Evolutionary conservation across 2,888 invertebrate genomes (phyloP), one percentile per base, ranked within the genome.

Genomic region (Atrina japonica): DNA sequence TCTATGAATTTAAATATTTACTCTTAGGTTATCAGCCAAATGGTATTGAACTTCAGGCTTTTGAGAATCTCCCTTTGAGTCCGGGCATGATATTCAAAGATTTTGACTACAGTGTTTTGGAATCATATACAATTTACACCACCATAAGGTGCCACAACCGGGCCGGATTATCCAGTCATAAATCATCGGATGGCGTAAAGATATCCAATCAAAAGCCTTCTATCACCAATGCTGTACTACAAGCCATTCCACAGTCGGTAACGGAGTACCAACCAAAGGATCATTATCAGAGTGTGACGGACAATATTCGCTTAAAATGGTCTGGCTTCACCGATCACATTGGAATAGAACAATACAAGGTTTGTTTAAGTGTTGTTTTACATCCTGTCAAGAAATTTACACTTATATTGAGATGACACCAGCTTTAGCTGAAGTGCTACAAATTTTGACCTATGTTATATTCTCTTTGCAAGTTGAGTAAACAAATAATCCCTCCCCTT

Each of bases 81-180:
- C 27, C 25, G 11, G 35, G n/a, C 25, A 45, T 9, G 16, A 50
- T 18, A 2, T 63, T 50, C 50, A 30, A 21, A 35, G 66, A 66
- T 14, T 35, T 66, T 41, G 41, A 29, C 9, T 66, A 59, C 27
- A 35, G 21, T 27, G 25, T 18, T 11, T 40, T 66, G 18, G 21
- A 67, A 2, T 30, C 43, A 25, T 43, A 43, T 30, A 60, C 60
- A 6, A 58, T 67, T 25, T 67, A 30, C 52, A 49, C 59, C 9
- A 73, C 75, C 0, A 60, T 78, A 14, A 52, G 66, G 27, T 78
- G 76, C 43, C 65, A 61, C 11, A 78, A 78, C 53, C 64, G 66
- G 0, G 76, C 75, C 3, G 70, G 69, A 11, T 40, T 76, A 6
- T 66, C 60, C n/a, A 59, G 66, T 16, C 59, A 60, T 0, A 56